Percentiles rank a stretch among this genome's conserved stretches.
Conservation (phyloP, 1,140 invertebrate species). For the Zaprionus inermis region DNA sequence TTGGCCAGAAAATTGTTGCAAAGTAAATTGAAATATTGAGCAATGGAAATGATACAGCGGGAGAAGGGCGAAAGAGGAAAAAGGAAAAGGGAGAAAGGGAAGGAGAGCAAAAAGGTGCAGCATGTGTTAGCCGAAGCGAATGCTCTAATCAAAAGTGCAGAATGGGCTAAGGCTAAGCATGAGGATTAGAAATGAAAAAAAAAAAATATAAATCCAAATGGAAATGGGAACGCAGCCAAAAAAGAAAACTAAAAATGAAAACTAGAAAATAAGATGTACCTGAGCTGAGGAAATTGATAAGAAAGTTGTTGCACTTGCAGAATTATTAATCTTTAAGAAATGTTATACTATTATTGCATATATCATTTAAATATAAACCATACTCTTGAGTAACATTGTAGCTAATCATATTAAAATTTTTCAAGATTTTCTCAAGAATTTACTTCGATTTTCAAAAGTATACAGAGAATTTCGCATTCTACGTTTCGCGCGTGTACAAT, state of each 20-base stretch:
- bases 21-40: constrained; percentile 60
- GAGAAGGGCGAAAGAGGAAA: background rate
- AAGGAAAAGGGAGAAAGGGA: constrained; percentile 25
- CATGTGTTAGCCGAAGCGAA: background rate
- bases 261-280: background rate
- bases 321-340: background rate
- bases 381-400: too few relatives aligned
- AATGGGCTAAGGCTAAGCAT: constrained; percentile 39
- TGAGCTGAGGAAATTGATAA: background rate
- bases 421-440: background rate
- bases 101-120: background rate
- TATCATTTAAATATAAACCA: background rate
- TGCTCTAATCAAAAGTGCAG: constrained; percentile 45
- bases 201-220: constrained; percentile 17
- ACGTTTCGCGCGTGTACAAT: constrained; percentile 25
- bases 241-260: constrained; percentile 26
- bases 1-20: constrained; percentile 57
- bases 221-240: constrained; percentile 41
- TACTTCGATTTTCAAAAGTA: constrained; percentile 9
- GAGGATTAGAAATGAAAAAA: constrained; percentile 1
- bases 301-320: background rate
- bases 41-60: constrained; percentile 13
- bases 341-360: background rate
- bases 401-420: too few relatives aligned
- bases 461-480: constrained; percentile 62